Evolutionary conservation across 2,888 invertebrate genomes (phyloP).

Genomic region (Cordylochernes scorpioides): DNA sequence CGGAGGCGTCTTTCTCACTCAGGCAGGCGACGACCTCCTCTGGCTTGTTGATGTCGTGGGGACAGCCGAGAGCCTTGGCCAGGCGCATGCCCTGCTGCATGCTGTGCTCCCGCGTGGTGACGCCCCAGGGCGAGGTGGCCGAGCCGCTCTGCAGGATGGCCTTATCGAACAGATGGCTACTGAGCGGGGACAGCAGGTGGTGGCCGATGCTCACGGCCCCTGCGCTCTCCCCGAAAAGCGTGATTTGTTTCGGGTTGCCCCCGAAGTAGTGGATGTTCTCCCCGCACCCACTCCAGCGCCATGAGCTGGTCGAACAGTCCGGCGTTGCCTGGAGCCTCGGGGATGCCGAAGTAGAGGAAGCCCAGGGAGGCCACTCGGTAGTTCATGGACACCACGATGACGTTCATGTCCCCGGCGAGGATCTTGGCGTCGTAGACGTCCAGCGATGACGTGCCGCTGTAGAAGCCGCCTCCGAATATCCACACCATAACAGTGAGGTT

Average conservation of each 20-base stretch:
- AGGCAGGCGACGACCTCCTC: constrained; percentile 48
- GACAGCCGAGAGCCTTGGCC: constrained; percentile 57
- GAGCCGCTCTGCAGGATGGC: constrained; percentile 72
- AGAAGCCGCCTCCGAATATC: constrained; percentile 58
- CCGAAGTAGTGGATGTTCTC: constrained; percentile 65
- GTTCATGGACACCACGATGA: constrained; percentile 76
- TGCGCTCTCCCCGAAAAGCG: constrained; percentile 78
- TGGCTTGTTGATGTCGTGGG: constrained; percentile 37
- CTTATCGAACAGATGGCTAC: constrained; percentile 24
- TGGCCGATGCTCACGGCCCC: constrained; percentile 78
- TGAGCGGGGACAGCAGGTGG: constrained; percentile 48
- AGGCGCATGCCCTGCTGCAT: constrained; percentile 36
- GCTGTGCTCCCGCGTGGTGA: constrained; percentile 51
- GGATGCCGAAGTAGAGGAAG: constrained; percentile 56
- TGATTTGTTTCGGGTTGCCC: constrained; percentile 62
- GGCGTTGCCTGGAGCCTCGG: constrained; percentile 65
- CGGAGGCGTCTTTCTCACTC: constrained; percentile 23
- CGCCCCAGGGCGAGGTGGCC: constrained; percentile 76
- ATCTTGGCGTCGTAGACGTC: constrained; percentile 80
- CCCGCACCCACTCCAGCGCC: constrained; percentile 63
- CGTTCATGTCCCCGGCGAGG: constrained; percentile 57
- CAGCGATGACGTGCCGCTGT: constrained; percentile 65
- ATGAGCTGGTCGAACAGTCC: constrained; percentile 85
- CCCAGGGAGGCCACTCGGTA: constrained; percentile 77
- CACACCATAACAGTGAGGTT: constrained; percentile 67